These are phyloP conservation scores for Numenius arquata DNA, from an alignment of 2,113 vertebrate species.

Conservation along the genomic window DNA sequence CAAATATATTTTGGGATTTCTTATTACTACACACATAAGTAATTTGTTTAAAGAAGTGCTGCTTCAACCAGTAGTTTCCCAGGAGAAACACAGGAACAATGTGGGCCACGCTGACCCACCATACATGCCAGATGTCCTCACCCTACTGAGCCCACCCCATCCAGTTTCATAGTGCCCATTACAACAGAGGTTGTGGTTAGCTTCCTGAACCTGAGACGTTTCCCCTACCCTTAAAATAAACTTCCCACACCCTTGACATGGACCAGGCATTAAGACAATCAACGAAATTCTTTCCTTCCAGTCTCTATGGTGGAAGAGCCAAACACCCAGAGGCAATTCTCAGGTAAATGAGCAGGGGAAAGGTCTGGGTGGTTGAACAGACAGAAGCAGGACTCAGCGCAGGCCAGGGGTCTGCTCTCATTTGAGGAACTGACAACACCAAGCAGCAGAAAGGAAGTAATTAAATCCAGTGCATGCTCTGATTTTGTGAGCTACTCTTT, in stretches of 20 bases:
- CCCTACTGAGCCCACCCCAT: background rate
- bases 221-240: background rate
- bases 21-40: rapidly evolving
- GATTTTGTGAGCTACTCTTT: background rate
- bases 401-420: background rate
- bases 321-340: rapidly evolving
- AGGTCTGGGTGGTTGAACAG: background rate
- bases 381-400: rapidly evolving
- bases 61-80: background rate
- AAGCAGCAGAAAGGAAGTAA: background rate
- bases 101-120: rapidly evolving
- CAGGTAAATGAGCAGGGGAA: rapidly evolving
- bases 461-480: background rate
- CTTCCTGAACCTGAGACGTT: background rate
- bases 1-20: background rate
- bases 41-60: background rate
- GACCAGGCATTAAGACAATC: background rate
- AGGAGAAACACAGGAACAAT: rapidly evolving
- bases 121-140: rapidly evolving
- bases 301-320: rapidly evolving
- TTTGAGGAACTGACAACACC: background rate
- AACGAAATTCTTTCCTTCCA: background rate
- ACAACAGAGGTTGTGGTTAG: too few relatives aligned
- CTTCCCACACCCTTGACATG: rapidly evolving
- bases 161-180: too few relatives aligned